These are phyloP conservation scores for Caenorhabditis virilis DNA, from an alignment of 2,888 invertebrate species.

Conservation along the genomic window DNA sequence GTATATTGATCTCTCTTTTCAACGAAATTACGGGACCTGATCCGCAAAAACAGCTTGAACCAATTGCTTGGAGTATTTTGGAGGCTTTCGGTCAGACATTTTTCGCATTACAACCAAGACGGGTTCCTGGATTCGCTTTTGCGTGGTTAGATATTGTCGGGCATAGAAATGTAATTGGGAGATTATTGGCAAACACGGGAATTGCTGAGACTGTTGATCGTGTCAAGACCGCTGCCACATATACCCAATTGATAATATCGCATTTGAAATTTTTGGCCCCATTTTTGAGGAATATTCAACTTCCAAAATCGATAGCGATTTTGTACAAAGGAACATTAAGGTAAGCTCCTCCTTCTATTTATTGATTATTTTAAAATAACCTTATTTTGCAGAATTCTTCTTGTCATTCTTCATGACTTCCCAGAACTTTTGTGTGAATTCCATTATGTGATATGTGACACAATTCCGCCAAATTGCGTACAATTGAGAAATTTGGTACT, in stretches of 20 bases:
- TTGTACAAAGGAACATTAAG: conserved; percentile 82
- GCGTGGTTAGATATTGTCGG: conserved; percentile 98
- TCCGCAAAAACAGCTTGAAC: conserved; percentile 76
- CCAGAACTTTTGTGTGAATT: conserved; percentile 99
- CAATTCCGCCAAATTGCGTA: conserved; percentile 97
- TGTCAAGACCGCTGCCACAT: conserved; percentile 74
- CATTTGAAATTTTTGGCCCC: conserved; percentile 95
- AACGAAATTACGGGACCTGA: conserved; percentile 87
- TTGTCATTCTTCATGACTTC: conserved; percentile 95
- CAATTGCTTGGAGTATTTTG: conserved; percentile 89
- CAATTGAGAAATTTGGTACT: conserved; percentile 96
- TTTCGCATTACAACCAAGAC: conserved; percentile 87
- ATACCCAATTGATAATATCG: conserved; percentile 91
- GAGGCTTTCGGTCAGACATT: conserved; percentile 75
- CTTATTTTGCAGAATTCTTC: conserved; percentile 77
- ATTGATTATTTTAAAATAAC: not conserved
- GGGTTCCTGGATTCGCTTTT: conserved; percentile 94
- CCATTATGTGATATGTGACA: conserved; percentile 98
- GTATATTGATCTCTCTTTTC: conserved; percentile 93
- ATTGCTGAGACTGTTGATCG: conserved; percentile 40
- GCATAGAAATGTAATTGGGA: conserved; percentile 74
- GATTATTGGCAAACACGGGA: conserved; percentile 46
- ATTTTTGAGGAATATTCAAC: conserved; percentile 92
- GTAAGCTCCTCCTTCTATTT: conserved; percentile 4
- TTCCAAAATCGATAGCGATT: conserved; percentile 88